These are phyloP conservation scores for Subacronicta megacephala DNA, from an alignment of 2,888 invertebrate species.

Conservation along the genomic window DNA sequence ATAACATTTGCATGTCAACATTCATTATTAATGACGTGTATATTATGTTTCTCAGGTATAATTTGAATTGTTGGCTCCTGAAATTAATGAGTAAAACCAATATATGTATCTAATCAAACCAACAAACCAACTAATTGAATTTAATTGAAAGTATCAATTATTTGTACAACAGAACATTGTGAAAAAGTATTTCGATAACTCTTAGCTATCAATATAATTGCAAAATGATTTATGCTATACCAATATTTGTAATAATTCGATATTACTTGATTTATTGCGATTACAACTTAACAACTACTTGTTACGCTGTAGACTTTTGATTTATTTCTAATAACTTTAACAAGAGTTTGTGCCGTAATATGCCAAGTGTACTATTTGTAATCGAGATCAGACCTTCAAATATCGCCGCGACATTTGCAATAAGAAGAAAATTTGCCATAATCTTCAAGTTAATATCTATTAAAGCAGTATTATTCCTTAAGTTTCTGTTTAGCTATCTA, in stretches of 20 bases:
- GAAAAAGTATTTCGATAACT: slow-evolving; percentile 2
- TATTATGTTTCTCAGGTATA: too few species aligned
- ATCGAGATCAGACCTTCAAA: slow-evolving; percentile 6
- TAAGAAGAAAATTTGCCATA: slow-evolving; percentile 6
- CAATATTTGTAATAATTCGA: slow-evolving; percentile 37
- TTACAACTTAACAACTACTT: slow-evolving; percentile 33
- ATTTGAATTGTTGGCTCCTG: neutral
- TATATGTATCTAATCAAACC: neutral
- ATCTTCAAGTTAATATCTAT: neutral
- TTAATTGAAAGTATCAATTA: neutral
- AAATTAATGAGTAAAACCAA: neutral
- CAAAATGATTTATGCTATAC: slow-evolving; percentile 30
- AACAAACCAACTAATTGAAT: slow-evolving; percentile 1
- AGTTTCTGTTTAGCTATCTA: slow-evolving; percentile 13
- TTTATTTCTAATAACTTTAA: slow-evolving; percentile 42
- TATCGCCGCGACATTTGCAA: slow-evolving; percentile 4
- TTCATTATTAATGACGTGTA: too few species aligned
- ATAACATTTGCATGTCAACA: too few species aligned
- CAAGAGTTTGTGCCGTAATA: slow-evolving; percentile 25
- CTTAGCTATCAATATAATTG: slow-evolving; percentile 21
- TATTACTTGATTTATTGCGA: slow-evolving; percentile 37
- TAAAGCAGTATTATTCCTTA: slow-evolving; percentile 16
- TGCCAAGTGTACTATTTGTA: slow-evolving; percentile 18
- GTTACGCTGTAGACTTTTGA: slow-evolving; percentile 37
- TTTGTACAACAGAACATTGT: neutral